Percentiles rank a stretch among this genome's conserved stretches.
These are phyloP conservation scores for Seira ritae DNA, from an alignment of 2,888 invertebrate genomes.

Conservation along the genomic window DNA sequence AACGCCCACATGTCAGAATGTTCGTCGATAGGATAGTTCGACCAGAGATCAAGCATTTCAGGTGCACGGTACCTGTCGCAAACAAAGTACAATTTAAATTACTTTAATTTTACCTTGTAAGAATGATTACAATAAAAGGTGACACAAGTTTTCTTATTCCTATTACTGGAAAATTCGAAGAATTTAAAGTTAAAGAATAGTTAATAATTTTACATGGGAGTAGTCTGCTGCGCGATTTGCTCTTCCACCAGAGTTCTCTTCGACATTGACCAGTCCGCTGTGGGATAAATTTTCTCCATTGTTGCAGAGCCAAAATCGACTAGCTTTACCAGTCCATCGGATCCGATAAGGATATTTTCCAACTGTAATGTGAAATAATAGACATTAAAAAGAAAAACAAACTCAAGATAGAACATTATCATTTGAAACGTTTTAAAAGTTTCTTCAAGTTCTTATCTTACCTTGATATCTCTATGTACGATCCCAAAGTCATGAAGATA, in stretches of 20 bases:
- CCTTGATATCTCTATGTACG: conserved; percentile 72
- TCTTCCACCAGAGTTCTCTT: conserved; percentile 70
- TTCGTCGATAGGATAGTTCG: conserved; percentile 93
- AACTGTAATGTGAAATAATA: conserved; percentile 63
- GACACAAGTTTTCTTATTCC: background rate
- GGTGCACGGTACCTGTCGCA: conserved; percentile 95
- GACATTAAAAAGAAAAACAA: no score
- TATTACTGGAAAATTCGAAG: no score
- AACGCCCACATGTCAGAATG: conserved; percentile 97
- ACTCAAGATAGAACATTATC: no score
- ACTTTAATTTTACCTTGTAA: conserved; percentile 77
- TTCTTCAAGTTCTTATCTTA: no score
- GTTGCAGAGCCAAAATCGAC: conserved; percentile 72
- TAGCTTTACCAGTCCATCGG: conserved; percentile 70
- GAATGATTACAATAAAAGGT: conserved; percentile 9
- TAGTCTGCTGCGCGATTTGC: conserved; percentile 85
- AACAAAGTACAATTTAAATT: background rate
- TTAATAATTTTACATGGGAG: conserved; percentile 81
- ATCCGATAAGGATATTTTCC: conserved; percentile 71
- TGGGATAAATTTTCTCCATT: conserved; percentile 65
- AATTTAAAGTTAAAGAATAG: conserved; percentile 14
- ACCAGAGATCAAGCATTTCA: conserved; percentile 99
- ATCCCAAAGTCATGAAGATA: conserved; percentile 71
- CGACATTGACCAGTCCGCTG: conserved; percentile 66
- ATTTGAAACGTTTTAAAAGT: no score